Conservation (phyloP, 1,140 invertebrate genomes). For the Pseudomyrmex cubaensis region DNA sequence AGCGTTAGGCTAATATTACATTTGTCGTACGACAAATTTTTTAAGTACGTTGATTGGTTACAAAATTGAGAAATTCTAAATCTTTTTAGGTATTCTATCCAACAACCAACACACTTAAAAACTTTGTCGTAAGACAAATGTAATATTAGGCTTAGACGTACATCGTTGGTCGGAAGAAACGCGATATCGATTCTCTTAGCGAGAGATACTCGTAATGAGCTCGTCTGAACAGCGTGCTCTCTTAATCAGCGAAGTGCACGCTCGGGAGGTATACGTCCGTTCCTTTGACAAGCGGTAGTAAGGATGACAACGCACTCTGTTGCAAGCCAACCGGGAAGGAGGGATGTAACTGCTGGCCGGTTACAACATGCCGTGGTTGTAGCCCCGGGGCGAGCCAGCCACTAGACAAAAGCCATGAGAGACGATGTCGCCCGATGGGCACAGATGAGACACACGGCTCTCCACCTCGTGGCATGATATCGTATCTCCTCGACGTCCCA, state of each 20-base stretch:
- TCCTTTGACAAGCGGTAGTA: constrained; percentile 40
- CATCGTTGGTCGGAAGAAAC: constrained; percentile 4
- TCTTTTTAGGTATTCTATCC: too few relatives aligned
- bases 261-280: neutral
- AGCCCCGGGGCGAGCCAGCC: constrained; percentile 1
- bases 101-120: too few relatives aligned
- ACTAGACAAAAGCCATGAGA: constrained; percentile 49
- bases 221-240: neutral
- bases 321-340: constrained; percentile 15
- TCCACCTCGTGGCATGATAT: constrained; percentile 33
- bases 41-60: too few relatives aligned
- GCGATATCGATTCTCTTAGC: neutral
- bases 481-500: constrained; percentile 36
- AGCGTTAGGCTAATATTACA: too few relatives aligned
- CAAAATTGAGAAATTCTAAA: too few relatives aligned
- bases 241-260: constrained; percentile 14
- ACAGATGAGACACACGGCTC: constrained; percentile 49
- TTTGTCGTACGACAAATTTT: too few relatives aligned
- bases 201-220: constrained; percentile 4
- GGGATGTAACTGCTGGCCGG: constrained; percentile 33
- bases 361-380: constrained; percentile 30
- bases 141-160: too few relatives aligned
- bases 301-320: constrained; percentile 20
- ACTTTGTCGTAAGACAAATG: too few relatives aligned
- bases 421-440: constrained; percentile 27